Evolutionary conservation across 2,888 invertebrate species (phyloP).

Genomic region (Lysandra bellargus): DNA sequence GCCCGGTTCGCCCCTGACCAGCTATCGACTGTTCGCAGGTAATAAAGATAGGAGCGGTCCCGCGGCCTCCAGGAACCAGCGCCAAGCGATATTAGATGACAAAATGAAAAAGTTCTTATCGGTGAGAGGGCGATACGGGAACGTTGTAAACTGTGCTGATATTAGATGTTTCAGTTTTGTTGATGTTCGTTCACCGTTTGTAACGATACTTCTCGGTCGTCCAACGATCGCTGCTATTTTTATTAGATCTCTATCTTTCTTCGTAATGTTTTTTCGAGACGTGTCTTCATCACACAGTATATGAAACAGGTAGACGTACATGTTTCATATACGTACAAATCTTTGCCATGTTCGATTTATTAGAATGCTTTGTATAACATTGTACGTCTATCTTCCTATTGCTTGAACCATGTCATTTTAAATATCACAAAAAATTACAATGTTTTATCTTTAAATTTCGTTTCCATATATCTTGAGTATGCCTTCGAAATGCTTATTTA

Average conservation of each 20-base stretch:
- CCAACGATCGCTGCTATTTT: conserved; percentile 65
- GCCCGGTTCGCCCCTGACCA: conserved; percentile 67
- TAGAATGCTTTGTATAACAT: conserved; percentile 27
- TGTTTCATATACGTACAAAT: conserved; percentile 31
- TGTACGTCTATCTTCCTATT: conserved; percentile 47
- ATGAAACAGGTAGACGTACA: conserved; percentile 40
- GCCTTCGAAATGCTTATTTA: background rate
- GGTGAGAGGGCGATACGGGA: conserved; percentile 83
- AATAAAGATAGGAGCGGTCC: conserved; percentile 84
- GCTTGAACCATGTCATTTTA: conserved; percentile 58
- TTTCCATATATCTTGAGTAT: background rate
- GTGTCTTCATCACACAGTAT: conserved; percentile 39
- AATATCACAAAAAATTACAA: background rate
- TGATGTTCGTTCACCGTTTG: conserved; percentile 55
- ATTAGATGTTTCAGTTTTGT: conserved; percentile 68
- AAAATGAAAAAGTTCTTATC: conserved; percentile 96
- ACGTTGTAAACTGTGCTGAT: conserved; percentile 68
- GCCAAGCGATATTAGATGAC: conserved; percentile 93
- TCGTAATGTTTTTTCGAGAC: conserved; percentile 39
- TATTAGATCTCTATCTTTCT: conserved; percentile 44
- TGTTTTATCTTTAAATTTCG: background rate
- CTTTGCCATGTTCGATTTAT: conserved; percentile 20
- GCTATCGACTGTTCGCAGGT: conserved; percentile 77
- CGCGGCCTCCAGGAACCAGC: conserved; percentile 86
- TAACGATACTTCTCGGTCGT: conserved; percentile 64